Evolutionary conservation across 2,797 vertebrate species (phyloP), one percentile per base, ranked within the genome.

Genomic region (Eulemur coronatus): DNA sequence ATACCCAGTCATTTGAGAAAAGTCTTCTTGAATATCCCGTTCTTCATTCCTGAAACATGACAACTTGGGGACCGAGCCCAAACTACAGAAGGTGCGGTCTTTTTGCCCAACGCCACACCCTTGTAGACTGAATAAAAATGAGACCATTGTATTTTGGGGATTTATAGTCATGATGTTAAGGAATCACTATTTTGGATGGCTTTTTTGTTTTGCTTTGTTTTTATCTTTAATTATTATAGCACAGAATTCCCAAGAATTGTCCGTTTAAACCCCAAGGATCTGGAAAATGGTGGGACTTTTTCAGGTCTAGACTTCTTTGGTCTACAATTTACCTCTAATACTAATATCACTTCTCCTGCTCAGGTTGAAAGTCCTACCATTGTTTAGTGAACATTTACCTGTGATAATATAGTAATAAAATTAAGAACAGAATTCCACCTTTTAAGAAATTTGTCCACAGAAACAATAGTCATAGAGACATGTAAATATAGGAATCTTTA

Each of bases 11-110:
- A 91, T 84, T 69, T 94, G 80, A 91, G 65, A 80, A n/a, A 85
- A 41, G 78, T 86, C 33, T 81, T 95, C 75, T 84, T 89, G n/a
- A 87, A 73, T 96, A 70, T 91, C 84, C 50, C 41, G 7, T 94
- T 97, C 82, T 94, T 96, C 85, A 95, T 97, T 89, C 46, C 73
- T 91, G 90, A 97, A 91, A 95, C 50, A 76, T 93, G 85, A 91
- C 59, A 46, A 57, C 13, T 22, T 80, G 10, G 30, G 65, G 50
- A 95, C 28, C 15, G 7, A 89, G 41, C 38, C 69, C n/a, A 85
- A 46, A 93, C 50, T 72, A 22, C 7, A 79, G 61, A 72, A 95
- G 55, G 59, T 82, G 17, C 87, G 33, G 70, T 63, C 65, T 76
- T 63, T 96, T 95, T 82, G 41, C 28, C 48, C 18, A 89, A 85